Conservation (phyloP, 2,888 invertebrate genomes). For the Galeruca laticollis region DNA sequence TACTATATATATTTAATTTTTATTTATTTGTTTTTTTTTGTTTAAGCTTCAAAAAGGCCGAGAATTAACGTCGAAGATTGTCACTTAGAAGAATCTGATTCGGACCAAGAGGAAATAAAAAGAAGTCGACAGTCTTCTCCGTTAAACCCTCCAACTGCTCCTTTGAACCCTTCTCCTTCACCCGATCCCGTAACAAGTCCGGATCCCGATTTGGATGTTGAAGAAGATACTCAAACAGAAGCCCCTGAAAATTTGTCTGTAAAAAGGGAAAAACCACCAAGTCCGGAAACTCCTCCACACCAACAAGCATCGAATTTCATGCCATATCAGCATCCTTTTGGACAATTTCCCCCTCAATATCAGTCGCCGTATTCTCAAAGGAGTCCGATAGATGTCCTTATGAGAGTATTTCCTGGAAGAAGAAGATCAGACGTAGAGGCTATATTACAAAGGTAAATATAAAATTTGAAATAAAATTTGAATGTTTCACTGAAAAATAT, state of each 20-base stretch:
- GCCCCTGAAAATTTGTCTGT: constrained; percentile 86
- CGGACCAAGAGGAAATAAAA: constrained; percentile 63
- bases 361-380: constrained; percentile 68
- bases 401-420: constrained; percentile 90
- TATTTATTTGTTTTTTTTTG: too few species aligned
- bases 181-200: constrained; percentile 58
- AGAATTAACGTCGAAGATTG: constrained; percentile 67
- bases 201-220: constrained; percentile 69
- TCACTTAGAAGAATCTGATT: constrained; percentile 68
- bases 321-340: constrained; percentile 67
- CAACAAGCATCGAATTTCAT: constrained; percentile 63
- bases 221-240: constrained; percentile 69
- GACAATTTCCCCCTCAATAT: constrained; percentile 67
- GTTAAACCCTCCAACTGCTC: constrained; percentile 47
- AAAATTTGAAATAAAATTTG: not conserved
- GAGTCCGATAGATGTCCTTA: constrained; percentile 88
- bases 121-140: constrained; percentile 63
- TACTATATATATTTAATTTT: too few species aligned
- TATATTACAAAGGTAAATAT: constrained; percentile 75
- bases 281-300: constrained; percentile 65
- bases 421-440: constrained; percentile 89
- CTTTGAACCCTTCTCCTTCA: constrained; percentile 66
- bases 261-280: constrained; percentile 71
- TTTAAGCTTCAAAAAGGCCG: constrained; percentile 67
- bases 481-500: not conserved